These are phyloP conservation scores for Aradus depressus DNA, from an alignment of 2,888 invertebrate genomes.

Conservation along the genomic window DNA sequence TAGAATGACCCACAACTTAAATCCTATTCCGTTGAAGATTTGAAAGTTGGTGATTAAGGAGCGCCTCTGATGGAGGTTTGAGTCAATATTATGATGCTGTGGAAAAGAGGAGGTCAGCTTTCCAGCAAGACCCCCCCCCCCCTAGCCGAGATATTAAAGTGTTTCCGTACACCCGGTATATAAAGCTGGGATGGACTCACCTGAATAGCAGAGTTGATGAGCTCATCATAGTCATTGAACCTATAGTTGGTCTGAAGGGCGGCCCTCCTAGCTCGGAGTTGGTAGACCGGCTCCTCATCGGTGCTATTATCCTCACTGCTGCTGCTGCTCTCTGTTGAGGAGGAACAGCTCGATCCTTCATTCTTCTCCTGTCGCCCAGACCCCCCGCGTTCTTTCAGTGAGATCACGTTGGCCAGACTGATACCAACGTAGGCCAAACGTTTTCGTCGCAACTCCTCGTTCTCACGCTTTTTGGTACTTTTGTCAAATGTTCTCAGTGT, in stretches of 20 bases:
- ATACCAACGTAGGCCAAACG: conserved; percentile 63
- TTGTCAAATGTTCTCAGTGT: conserved; percentile 68
- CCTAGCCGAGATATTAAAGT: too few species aligned
- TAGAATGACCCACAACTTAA: too few species aligned
- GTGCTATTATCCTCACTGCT: conserved; percentile 41
- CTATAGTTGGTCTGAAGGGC: conserved; percentile 66
- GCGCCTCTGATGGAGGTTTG: too few species aligned
- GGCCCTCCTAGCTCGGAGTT: conserved; percentile 66
- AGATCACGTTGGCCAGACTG: conserved; percentile 57
- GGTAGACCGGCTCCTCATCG: conserved; percentile 66
- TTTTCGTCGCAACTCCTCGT: conserved; percentile 55
- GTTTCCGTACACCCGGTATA: too few species aligned
- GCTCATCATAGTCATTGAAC: conserved; percentile 87
- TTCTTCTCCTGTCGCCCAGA: neutral
- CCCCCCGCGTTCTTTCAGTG: neutral
- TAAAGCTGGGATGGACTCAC: too few species aligned
- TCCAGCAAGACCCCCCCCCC: too few species aligned
- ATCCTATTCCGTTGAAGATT: too few species aligned
- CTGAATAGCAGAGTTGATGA: conserved; percentile 85
- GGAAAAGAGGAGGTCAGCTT: too few species aligned
- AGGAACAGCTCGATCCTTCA: neutral
- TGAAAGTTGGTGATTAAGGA: too few species aligned
- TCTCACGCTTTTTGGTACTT: conserved; percentile 45
- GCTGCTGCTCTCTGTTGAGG: conserved; percentile 30
- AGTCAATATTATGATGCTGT: too few species aligned